Evolutionary conservation across 2,113 vertebrate species (phyloP).

Genomic region (Atlantisia rogersi): DNA sequence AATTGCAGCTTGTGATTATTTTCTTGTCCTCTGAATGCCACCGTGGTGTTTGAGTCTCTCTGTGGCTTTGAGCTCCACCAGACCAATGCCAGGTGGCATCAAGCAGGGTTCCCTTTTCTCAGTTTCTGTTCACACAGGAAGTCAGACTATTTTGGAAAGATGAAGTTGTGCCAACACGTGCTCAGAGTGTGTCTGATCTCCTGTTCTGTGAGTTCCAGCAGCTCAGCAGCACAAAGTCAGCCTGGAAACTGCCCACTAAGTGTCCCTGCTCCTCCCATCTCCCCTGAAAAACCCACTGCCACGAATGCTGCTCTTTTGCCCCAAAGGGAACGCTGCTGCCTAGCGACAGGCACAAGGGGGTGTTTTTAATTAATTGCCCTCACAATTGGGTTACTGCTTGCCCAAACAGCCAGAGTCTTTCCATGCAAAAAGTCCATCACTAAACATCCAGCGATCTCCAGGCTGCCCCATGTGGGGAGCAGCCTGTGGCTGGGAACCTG

Average conservation of each 20-base stretch:
- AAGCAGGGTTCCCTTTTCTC: conserved; percentile 1
- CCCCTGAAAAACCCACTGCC: background rate
- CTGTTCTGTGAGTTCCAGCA: background rate
- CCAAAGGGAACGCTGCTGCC: background rate
- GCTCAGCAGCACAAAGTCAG: background rate
- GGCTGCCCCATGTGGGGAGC: background rate
- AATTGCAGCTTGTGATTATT: conserved; percentile 12
- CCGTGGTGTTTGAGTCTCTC: background rate
- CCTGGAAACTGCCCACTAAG: background rate
- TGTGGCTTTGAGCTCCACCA: background rate
- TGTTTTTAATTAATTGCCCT: background rate
- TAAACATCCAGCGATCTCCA: background rate
- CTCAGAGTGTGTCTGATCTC: background rate
- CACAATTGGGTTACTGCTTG: background rate
- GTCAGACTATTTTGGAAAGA: background rate
- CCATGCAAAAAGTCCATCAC: background rate
- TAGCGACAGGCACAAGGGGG: background rate
- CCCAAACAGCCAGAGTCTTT: background rate
- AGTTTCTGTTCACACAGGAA: background rate
- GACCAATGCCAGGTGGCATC: background rate
- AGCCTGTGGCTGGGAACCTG: background rate
- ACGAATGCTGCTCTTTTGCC: background rate
- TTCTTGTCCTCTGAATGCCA: conserved; percentile 16
- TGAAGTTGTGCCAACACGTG: background rate
- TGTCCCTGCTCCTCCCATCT: background rate